A percentile compares a stretch with the other conserved stretches of the same genome.
Conservation (phyloP, 2,888 invertebrate genomes). For the Eulithis testata region DNA sequence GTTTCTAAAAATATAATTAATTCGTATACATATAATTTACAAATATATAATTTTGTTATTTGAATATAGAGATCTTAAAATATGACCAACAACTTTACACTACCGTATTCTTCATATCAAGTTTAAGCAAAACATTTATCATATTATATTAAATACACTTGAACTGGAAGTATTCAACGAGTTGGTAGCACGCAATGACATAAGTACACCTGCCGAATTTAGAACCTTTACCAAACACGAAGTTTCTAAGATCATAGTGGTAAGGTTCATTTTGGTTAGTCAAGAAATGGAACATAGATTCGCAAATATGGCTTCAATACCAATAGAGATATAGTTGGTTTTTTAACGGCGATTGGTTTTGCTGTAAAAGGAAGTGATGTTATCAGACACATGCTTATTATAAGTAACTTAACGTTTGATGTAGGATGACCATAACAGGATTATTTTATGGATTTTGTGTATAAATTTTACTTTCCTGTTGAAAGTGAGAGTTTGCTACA, state of each 20-base stretch:
- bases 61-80: not conserved
- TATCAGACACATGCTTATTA: constrained; percentile 69
- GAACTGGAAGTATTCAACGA: constrained; percentile 36
- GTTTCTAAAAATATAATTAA: no score
- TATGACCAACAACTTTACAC: constrained; percentile 11
- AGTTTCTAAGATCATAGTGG: constrained; percentile 1
- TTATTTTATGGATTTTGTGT: constrained; percentile 17
- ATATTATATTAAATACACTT: constrained; percentile 31
- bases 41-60: no score
- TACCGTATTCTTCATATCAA: constrained; percentile 28
- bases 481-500: not conserved
- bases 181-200: constrained; percentile 45
- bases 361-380: constrained; percentile 67
- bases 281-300: constrained; percentile 17
- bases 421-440: constrained; percentile 53
- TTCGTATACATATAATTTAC: no score
- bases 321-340: constrained; percentile 45
- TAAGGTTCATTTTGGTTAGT: constrained; percentile 26
- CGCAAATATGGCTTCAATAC: constrained; percentile 49
- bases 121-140: constrained; percentile 40
- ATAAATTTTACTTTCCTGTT: constrained; percentile 19
- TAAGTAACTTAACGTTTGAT: constrained; percentile 63
- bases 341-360: constrained; percentile 40
- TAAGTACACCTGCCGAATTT: constrained; percentile 44
- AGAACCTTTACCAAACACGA: constrained; percentile 11